Base-by-base conservation (phyloP, 2,888 invertebrate species). In the Lithophane semibrunnea region DNA sequence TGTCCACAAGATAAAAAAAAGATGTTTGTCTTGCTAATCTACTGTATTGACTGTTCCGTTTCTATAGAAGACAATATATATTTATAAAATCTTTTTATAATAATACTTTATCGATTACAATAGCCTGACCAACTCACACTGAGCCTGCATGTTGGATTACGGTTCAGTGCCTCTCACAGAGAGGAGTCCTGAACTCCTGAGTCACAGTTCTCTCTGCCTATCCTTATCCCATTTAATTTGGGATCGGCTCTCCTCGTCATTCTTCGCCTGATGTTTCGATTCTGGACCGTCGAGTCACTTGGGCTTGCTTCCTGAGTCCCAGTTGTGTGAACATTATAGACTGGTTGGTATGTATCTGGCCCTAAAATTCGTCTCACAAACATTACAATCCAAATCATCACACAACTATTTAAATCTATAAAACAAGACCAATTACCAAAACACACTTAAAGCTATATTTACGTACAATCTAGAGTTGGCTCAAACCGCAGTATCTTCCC, bases 401-500 rank as follows among this genome's bases (percentile, higher is more conserved):
- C 42, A 63, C 61, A 54, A 64, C 56, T 56, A 54, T 56, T 65
- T 37, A 44, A 66, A 47, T 73, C 47, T 44, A 24, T 52, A 72
- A 69, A 85, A 52, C 52, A 37, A 44, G 70, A 29, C 68, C 71
- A 80, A 80, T 84, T 85, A 85, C 72, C 72, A 70, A 72, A 78
- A 86, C 73, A 82, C 75, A 83, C 67, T 79, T 72, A 64, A 21
- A 47, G 63, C 67, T 86, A 65, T 54, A 86, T 69, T 77, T 75
- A 69, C 52, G 77, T 80, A 75, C 75, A 85, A 88, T 81, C 88
- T 88, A 85, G 87, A 54, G 78, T 78, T 72, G 70, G 75, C 61
- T 66, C 21, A 3, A 75, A 89, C 89, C 89, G 83, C 89, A 84
- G 84, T 52, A 89, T 80, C 82, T 86, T 79, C 87, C 87, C 89